A percentile compares a stretch with the other conserved stretches of the same genome.
These are phyloP conservation scores for Phengaris alcon DNA, from an alignment of 2,888 invertebrate genomes.

Conservation along the genomic window DNA sequence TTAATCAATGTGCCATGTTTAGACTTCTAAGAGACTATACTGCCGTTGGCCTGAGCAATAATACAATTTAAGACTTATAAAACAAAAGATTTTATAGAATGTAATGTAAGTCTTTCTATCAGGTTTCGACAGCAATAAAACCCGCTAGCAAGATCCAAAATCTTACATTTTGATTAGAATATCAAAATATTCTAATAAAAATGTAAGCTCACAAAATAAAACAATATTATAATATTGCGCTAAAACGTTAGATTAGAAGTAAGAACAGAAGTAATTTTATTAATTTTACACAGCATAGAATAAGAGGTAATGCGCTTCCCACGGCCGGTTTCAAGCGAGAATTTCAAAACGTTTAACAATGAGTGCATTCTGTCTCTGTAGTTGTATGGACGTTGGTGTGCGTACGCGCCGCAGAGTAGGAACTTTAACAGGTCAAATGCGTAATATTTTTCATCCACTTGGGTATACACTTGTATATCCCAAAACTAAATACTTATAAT, in stretches of 20 bases:
- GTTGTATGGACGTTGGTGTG: slow-evolving; percentile 44
- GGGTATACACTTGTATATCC: too few species aligned
- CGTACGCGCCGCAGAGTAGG: slow-evolving; percentile 44
- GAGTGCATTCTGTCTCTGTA: slow-evolving; percentile 57
- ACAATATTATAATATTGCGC: too few species aligned
- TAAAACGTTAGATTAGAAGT: slow-evolving; percentile 1
- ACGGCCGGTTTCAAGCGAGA: slow-evolving; percentile 66
- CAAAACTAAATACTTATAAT: too few species aligned
- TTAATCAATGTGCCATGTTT: not conserved
- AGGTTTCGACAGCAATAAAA: too few species aligned
- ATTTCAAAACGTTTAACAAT: slow-evolving; percentile 72
- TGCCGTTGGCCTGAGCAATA: not conserved
- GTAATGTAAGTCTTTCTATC: too few species aligned
- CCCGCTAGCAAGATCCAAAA: too few species aligned
- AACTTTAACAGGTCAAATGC: slow-evolving; percentile 22
- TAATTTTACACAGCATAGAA: slow-evolving; percentile 31
- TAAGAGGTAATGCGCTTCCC: slow-evolving; percentile 53
- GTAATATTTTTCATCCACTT: not conserved
- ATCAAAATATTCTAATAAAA: too few species aligned
- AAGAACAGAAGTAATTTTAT: slow-evolving; percentile 6
- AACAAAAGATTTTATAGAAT: too few species aligned
- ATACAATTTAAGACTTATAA: too few species aligned
- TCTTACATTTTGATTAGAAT: too few species aligned
- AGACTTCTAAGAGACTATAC: not conserved
- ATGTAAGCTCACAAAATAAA: too few species aligned